Conservation (phyloP, 2,113 vertebrate species). For the Harpagus bidentatus region DNA sequence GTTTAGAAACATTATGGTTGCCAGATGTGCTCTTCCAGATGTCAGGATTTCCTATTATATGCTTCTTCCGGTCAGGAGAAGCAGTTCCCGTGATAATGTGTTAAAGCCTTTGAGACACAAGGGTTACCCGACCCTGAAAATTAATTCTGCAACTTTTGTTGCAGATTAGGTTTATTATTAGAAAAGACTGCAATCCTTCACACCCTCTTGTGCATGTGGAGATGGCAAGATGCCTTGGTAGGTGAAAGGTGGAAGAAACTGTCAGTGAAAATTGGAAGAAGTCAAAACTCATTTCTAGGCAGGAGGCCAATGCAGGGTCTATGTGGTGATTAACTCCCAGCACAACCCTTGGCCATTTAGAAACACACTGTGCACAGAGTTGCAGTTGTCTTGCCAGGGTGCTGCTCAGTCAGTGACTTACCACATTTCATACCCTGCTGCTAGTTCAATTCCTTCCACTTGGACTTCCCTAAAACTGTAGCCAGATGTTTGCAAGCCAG, state of each 20-base stretch:
- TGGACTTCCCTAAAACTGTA: neutral
- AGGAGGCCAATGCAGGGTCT: neutral
- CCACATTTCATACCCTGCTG: neutral
- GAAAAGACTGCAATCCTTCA: neutral
- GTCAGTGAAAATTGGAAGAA: neutral
- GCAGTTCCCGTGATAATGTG: neutral
- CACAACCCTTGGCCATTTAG: rapidly evolving
- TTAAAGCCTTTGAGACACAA: neutral
- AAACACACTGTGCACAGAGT: rapidly evolving
- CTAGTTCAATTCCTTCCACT: neutral
- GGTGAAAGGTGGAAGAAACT: neutral
- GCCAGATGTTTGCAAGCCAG: neutral
- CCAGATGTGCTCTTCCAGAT: constrained; percentile 62
- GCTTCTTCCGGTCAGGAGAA: constrained; percentile 18
- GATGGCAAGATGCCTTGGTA: neutral
- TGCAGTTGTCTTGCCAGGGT: neutral
- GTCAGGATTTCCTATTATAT: constrained; percentile 57
- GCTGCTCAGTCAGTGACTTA: neutral
- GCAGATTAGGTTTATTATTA: neutral
- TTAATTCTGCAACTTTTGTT: neutral
- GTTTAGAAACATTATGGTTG: constrained; percentile 29
- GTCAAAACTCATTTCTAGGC: neutral
- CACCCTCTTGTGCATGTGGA: neutral
- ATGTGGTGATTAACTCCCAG: neutral
- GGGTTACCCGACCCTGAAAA: neutral